Evolutionary conservation across 2,797 vertebrate species (phyloP).

Genomic region (Agapornis canus): DNA sequence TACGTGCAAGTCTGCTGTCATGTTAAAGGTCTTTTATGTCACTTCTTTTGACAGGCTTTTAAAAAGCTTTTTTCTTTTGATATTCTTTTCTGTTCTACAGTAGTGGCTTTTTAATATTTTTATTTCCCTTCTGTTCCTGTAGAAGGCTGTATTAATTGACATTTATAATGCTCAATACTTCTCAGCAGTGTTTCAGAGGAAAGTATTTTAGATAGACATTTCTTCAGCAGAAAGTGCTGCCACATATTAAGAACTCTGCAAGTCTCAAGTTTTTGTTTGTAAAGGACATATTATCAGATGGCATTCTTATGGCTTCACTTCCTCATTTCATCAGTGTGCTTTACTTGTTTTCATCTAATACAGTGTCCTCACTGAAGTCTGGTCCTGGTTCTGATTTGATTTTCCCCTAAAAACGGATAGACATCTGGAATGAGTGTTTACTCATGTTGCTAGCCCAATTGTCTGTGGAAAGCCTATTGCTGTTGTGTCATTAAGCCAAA

Average conservation of each 20-base stretch:
- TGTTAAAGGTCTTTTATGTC: not conserved
- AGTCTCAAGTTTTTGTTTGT: not conserved
- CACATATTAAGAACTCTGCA: not conserved
- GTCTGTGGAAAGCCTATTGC: not conserved
- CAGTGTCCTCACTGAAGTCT: not conserved
- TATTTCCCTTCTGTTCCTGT: not conserved
- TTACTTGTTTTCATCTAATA: not conserved
- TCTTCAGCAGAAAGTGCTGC: not conserved
- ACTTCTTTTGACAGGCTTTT: not conserved
- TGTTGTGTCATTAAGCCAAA: not conserved
- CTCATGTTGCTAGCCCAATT: not conserved
- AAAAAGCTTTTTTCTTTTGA: not conserved
- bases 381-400: not conserved
- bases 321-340: not conserved
- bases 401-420: not conserved
- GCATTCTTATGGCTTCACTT: not conserved
- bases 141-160: not conserved
- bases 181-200: not conserved
- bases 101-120: constrained; percentile 15
- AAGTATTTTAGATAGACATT: not conserved
- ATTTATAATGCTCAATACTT: not conserved
- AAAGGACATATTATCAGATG: not conserved
- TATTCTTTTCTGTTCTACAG: not conserved
- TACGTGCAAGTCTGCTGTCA: not conserved
- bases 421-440: not conserved